Percentiles rank a stretch among this genome's conserved stretches.
phyloP scores from a whole-genome alignment of 2,113 vertebrate species.

The Eublepharis macularius region DNA sequence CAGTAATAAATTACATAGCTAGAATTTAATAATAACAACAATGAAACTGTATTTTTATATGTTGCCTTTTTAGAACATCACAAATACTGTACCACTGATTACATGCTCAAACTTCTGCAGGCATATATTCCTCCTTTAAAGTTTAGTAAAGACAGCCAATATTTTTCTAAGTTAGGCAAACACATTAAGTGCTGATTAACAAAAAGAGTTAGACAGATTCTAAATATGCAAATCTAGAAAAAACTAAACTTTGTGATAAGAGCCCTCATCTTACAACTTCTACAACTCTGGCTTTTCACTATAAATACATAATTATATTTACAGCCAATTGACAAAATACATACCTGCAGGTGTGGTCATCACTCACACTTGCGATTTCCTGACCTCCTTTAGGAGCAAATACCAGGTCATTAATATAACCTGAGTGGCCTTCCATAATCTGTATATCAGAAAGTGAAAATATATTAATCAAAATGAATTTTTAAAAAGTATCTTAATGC shows the following conservation, averaged over 20 bases:
- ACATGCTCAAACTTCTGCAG: background rate
- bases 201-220: rapidly evolving
- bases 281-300: background rate
- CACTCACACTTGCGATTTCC: slow-evolving; percentile 94
- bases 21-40: background rate
- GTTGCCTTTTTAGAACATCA: background rate
- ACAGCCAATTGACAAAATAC: slow-evolving; percentile 37
- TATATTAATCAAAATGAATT: background rate
- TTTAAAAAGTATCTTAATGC: background rate
- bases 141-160: background rate
- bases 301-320: background rate
- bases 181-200: rapidly evolving
- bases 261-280: background rate
- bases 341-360: slow-evolving; percentile 98
- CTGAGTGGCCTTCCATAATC: slow-evolving; percentile 90
- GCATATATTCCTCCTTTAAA: background rate
- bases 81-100: background rate
- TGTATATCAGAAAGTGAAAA: slow-evolving; percentile 62
- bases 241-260: background rate
- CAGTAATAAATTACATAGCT: background rate
- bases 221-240: background rate
- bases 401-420: slow-evolving; percentile 94
- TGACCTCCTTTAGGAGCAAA: slow-evolving; percentile 92
- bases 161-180: background rate
- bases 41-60: slow-evolving; percentile 6